Conservation (phyloP, 2,113 vertebrate genomes). For the Heterotis niloticus region DNA sequence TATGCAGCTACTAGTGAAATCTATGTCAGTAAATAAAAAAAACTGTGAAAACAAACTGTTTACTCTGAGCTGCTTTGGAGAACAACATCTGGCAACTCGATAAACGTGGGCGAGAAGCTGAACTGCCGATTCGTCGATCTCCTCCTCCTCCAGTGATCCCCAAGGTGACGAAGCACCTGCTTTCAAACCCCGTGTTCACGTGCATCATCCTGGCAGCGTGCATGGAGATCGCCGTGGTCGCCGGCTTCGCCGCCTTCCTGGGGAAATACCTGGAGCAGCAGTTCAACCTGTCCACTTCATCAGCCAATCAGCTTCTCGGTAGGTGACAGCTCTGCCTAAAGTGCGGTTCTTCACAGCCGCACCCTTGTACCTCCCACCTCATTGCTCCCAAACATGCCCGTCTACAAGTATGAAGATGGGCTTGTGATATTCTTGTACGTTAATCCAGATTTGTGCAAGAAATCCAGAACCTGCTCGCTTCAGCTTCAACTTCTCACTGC, state of each 20-base stretch:
- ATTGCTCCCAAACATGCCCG: too few relatives aligned
- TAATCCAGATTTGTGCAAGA: too few relatives aligned
- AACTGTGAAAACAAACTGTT: too few relatives aligned
- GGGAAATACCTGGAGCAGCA: slow-evolving; percentile 70
- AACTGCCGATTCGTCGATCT: neutral
- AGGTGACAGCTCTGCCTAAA: slow-evolving; percentile 10
- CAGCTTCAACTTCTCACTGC: too few relatives aligned
- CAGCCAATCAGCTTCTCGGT: slow-evolving; percentile 71
- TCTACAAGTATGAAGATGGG: too few relatives aligned
- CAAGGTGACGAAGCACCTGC: slow-evolving; percentile 62
- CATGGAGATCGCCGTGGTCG: slow-evolving; percentile 68
- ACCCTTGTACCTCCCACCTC: too few relatives aligned
- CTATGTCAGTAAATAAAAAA: too few relatives aligned
- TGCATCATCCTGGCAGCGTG: slow-evolving; percentile 67
- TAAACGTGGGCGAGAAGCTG: neutral
- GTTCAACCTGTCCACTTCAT: slow-evolving; percentile 69
- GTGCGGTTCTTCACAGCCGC: too few relatives aligned
- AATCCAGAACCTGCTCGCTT: too few relatives aligned
- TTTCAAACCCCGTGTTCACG: slow-evolving; percentile 68
- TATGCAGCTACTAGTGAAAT: too few relatives aligned
- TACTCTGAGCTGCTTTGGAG: neutral
- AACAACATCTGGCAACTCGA: neutral
- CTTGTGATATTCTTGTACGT: too few relatives aligned
- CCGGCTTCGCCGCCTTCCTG: slow-evolving; percentile 65
- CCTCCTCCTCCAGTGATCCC: slow-evolving; percentile 56